These are phyloP conservation scores for Drosophila elegans DNA, from an alignment of 1,140 invertebrate species.

Conservation along the genomic window DNA sequence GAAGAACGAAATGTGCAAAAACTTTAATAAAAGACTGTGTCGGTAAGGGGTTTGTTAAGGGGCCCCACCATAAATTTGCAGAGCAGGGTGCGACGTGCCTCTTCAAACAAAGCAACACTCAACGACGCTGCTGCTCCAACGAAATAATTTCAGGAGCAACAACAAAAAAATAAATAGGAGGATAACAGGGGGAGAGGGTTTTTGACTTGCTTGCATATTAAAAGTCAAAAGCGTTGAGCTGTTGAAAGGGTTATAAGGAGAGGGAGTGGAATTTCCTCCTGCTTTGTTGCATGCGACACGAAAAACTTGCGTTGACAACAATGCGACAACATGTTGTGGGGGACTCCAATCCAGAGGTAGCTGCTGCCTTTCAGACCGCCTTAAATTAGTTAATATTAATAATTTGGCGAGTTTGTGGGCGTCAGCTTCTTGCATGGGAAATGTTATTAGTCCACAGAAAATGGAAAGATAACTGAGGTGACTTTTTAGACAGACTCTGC, in stretches of 20 bases:
- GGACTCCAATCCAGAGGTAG: slow-evolving; percentile 16
- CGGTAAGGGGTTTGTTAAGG: slow-evolving; percentile 4
- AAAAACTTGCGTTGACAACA: slow-evolving; percentile 72
- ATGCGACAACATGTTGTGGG: slow-evolving; percentile 47
- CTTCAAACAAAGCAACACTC: slow-evolving; percentile 82
- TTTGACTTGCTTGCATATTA: slow-evolving; percentile 73
- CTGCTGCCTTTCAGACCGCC: background rate
- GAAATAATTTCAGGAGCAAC: slow-evolving; percentile 76
- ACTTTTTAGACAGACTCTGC: slow-evolving; percentile 25
- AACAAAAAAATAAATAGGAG: slow-evolving; percentile 22
- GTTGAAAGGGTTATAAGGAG: slow-evolving; percentile 14
- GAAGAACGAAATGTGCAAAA: slow-evolving; percentile 65
- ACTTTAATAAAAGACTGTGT: slow-evolving; percentile 72
- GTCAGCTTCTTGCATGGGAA: slow-evolving; percentile 34
- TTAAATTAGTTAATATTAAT: slow-evolving; percentile 74
- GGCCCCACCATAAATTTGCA: slow-evolving; percentile 62
- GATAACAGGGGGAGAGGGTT: slow-evolving; percentile 3
- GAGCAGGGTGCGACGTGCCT: slow-evolving; percentile 59
- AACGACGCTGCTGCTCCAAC: slow-evolving; percentile 60
- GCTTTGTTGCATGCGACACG: slow-evolving; percentile 72
- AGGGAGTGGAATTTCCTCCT: slow-evolving; percentile 19
- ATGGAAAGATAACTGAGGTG: slow-evolving; percentile 11
- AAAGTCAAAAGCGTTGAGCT: slow-evolving; percentile 79
- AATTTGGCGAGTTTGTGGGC: slow-evolving; percentile 45
- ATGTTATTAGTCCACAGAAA: slow-evolving; percentile 39